Percentiles rank a stretch among this genome's conserved stretches.
Conservation (phyloP, 2,797 vertebrate species). For the Rhadinocentrus ornatus region DNA sequence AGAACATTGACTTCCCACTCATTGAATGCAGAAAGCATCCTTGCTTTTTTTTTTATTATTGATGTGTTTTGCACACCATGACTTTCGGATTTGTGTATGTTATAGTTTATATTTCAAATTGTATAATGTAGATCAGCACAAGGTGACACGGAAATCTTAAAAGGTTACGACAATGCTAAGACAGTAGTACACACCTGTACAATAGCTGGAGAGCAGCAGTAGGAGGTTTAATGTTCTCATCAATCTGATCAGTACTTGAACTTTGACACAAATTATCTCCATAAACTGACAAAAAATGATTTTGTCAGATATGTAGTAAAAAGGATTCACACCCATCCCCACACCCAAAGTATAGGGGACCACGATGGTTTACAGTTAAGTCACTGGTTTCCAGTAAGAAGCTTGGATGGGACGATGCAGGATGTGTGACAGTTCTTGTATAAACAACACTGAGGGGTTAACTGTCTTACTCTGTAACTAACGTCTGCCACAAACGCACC, state of each 20-base stretch:
- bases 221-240: slow-evolving; percentile 2
- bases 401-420: slow-evolving; percentile 30
- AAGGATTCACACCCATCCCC: slow-evolving; percentile 26
- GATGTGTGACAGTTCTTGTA: slow-evolving; percentile 30
- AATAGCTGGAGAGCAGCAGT: neutral
- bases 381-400: slow-evolving; percentile 73
- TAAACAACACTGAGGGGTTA: slow-evolving; percentile 39
- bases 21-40: neutral
- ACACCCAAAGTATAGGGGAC: neutral
- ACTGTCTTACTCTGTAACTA: slow-evolving; percentile 40
- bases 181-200: neutral
- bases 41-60: too few relatives aligned
- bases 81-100: neutral
- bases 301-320: neutral
- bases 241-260: slow-evolving; percentile 33
- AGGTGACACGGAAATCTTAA: neutral
- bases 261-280: slow-evolving; percentile 33
- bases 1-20: neutral
- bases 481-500: slow-evolving; percentile 35
- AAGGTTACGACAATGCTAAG: neutral
- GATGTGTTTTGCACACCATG: neutral
- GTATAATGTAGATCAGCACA: too few relatives aligned
- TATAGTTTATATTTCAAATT: neutral
- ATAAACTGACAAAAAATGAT: slow-evolving; percentile 1
- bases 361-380: slow-evolving; percentile 42